Evolutionary conservation across 2,113 vertebrate species (phyloP).

Genomic region (Hippocampus zosterae): DNA sequence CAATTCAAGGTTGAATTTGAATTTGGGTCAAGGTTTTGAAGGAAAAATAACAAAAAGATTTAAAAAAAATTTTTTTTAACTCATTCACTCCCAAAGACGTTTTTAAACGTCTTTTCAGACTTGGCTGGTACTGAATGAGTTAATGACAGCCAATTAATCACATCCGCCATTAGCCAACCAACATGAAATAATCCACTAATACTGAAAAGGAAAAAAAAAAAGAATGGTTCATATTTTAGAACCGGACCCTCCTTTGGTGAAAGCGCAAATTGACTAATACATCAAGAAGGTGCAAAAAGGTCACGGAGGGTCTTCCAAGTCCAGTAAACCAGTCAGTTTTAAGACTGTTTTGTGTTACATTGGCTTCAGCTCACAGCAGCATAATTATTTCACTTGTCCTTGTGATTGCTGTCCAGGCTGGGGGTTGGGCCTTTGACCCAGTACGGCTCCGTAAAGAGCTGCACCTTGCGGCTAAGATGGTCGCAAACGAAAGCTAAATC

Average conservation of each 20-base stretch:
- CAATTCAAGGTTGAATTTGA: background rate
- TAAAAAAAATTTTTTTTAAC: background rate
- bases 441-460: conserved; percentile 56
- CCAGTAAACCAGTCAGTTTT: background rate
- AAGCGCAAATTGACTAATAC: conserved; percentile 1
- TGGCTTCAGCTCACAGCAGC: background rate
- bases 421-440: conserved; percentile 13
- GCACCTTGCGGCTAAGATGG: conserved; percentile 78
- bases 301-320: background rate
- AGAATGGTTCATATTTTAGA: background rate
- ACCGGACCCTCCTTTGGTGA: conserved; percentile 1
- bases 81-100: too few species aligned
- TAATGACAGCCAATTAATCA: too few species aligned
- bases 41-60: background rate
- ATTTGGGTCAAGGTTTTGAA: background rate
- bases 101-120: too few species aligned
- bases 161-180: background rate
- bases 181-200: background rate
- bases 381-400: conserved; percentile 51
- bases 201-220: background rate
- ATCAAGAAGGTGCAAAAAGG: conserved; percentile 10
- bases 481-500: conserved; percentile 80
- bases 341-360: background rate
- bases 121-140: too few species aligned
- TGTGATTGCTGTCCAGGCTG: conserved; percentile 22